These are phyloP conservation scores for Chrysomela aeneicollis DNA, from an alignment of 2,888 invertebrate species.

Conservation along the genomic window DNA sequence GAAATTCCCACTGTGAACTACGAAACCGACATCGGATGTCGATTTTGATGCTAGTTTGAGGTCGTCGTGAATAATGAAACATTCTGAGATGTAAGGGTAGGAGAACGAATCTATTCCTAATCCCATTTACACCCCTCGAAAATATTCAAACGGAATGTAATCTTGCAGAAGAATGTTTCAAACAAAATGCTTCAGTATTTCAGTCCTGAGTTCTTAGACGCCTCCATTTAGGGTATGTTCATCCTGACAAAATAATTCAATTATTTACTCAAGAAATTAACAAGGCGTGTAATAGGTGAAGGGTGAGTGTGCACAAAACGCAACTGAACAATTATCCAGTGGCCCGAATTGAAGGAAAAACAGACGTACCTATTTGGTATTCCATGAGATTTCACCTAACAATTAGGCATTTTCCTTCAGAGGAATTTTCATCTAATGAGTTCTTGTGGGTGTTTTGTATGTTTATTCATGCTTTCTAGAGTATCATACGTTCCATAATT, in stretches of 20 bases:
- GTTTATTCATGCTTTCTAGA: too few relatives aligned
- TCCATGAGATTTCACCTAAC: background rate
- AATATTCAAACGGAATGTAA: background rate
- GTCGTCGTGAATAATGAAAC: too few relatives aligned
- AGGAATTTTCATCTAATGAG: too few relatives aligned
- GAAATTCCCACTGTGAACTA: too few relatives aligned
- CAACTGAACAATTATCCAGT: background rate
- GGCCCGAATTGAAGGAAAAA: background rate
- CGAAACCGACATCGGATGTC: background rate
- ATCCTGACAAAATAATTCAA: constrained; percentile 26
- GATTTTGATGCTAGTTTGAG: too few relatives aligned
- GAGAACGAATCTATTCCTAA: too few relatives aligned
- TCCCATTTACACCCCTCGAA: background rate
- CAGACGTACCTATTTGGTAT: too few relatives aligned
- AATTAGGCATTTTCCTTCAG: too few relatives aligned
- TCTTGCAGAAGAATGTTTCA: background rate
- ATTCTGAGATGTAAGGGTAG: too few relatives aligned
- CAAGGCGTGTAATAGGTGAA: constrained; percentile 20
- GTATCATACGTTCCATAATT: too few relatives aligned
- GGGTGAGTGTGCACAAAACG: background rate
- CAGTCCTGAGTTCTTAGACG: background rate
- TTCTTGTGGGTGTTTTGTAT: too few relatives aligned
- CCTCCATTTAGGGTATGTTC: constrained; percentile 9
- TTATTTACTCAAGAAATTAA: constrained; percentile 22
- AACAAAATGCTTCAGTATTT: background rate